These are phyloP conservation scores for Rhimphoctona megacephalus DNA, from an alignment of 2,888 invertebrate species.

Conservation along the genomic window DNA sequence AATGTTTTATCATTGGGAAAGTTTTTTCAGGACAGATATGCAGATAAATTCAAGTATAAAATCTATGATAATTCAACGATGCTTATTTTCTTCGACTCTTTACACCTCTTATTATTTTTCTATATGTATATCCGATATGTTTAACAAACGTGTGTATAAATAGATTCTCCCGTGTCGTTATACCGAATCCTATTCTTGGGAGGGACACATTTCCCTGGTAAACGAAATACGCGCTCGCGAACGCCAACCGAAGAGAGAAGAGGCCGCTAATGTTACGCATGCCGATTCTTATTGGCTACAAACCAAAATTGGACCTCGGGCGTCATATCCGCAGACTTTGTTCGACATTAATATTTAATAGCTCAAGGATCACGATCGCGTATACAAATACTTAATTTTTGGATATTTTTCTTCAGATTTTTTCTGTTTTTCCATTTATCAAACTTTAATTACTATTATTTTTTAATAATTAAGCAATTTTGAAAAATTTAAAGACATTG, in stretches of 20 bases:
- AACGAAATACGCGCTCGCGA: conserved; percentile 57
- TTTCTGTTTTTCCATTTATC: not conserved
- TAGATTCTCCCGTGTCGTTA: conserved; percentile 77
- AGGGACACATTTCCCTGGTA: conserved; percentile 74
- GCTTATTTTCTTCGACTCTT: conserved; percentile 66
- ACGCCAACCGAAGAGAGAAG: conserved; percentile 52
- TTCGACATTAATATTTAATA: conserved; percentile 46
- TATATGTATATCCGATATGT: conserved; percentile 60
- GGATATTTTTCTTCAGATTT: not conserved
- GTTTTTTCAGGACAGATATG: conserved; percentile 8
- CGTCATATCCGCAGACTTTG: conserved; percentile 57
- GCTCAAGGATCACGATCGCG: conserved; percentile 58
- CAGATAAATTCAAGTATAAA: conserved; percentile 45
- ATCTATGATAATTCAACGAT: conserved; percentile 65
- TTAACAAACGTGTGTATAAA: conserved; percentile 72
- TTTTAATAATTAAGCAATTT: not conserved
- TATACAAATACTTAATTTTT: not conserved
- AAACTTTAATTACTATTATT: not conserved
- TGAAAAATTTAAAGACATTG: not conserved
- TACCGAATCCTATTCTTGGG: conserved; percentile 78
- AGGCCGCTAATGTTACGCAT: conserved; percentile 66
- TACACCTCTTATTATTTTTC: conserved; percentile 56
- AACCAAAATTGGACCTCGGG: conserved; percentile 65
- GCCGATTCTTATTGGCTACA: conserved; percentile 62
- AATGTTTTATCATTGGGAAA: not conserved